These are phyloP conservation scores for Verasper variegatus DNA, from an alignment of 2,113 vertebrate species.

Conservation along the genomic window DNA sequence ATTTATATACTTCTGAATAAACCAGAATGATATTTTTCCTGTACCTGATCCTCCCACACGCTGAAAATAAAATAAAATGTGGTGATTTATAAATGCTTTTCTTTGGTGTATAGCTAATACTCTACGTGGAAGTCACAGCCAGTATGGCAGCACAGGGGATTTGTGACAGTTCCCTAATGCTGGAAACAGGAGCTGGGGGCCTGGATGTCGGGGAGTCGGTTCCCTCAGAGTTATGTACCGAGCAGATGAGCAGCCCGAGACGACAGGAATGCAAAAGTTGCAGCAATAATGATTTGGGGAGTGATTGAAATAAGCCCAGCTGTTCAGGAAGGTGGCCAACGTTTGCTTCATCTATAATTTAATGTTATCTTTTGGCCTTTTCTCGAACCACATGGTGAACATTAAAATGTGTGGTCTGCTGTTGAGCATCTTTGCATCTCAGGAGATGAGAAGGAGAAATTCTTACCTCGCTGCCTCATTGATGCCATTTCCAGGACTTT, in stretches of 20 bases:
- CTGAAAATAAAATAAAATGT: neutral
- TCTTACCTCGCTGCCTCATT: neutral
- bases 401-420: neutral
- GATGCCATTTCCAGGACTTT: neutral
- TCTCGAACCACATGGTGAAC: no score
- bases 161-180: slow-evolving; percentile 21
- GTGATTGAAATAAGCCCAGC: slow-evolving; percentile 23
- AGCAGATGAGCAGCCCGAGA: slow-evolving; percentile 12
- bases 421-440: neutral
- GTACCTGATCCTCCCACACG: neutral
- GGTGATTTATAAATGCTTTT: slow-evolving; percentile 6
- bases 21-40: neutral
- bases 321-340: slow-evolving; percentile 7
- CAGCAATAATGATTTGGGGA: neutral
- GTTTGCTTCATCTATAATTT: no score
- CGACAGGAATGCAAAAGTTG: slow-evolving; percentile 8
- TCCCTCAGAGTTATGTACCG: neutral
- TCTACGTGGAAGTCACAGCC: slow-evolving; percentile 7
- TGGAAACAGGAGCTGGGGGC: neutral
- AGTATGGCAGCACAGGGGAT: slow-evolving; percentile 23
- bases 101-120: neutral
- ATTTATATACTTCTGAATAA: neutral
- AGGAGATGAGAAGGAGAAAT: neutral
- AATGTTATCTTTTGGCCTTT: no score
- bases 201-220: neutral